These are phyloP conservation scores for Sabellastarte sp. DNA, from an alignment of 2,888 invertebrate genomes.

Conservation along the genomic window DNA sequence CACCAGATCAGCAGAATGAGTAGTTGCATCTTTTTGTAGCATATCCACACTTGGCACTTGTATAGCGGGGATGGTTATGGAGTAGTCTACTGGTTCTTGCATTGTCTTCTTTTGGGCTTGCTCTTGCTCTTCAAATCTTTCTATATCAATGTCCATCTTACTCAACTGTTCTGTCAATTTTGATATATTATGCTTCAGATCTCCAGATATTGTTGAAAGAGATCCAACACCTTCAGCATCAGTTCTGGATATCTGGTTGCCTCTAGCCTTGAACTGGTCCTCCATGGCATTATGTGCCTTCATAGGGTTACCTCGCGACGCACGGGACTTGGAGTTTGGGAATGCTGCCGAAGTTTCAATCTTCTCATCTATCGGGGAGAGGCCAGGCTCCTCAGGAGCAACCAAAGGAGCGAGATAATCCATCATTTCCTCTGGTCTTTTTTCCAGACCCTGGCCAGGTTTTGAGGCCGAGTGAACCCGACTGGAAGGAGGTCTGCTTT, in stretches of 20 bases:
- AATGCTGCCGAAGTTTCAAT: neutral
- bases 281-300: neutral
- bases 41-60: no score
- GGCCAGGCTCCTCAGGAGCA: slow-evolving; percentile 9
- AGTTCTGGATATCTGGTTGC: neutral
- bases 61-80: no score
- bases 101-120: neutral
- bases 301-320: neutral
- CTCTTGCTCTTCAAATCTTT: neutral
- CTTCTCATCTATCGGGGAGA: slow-evolving; percentile 21
- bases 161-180: neutral
- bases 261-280: neutral
- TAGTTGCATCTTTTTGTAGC: neutral
- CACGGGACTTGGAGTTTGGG: neutral
- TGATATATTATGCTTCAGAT: neutral
- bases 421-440: slow-evolving; percentile 10
- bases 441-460: neutral
- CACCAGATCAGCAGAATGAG: neutral
- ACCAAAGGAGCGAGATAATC: slow-evolving; percentile 16
- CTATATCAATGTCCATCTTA: neutral
- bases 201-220: neutral
- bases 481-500: neutral
- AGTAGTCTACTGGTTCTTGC: neutral
- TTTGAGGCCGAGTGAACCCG: neutral
- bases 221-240: neutral